Base-by-base conservation (phyloP, 2,113 vertebrate species). In the Mastomys natalensis region DNA sequence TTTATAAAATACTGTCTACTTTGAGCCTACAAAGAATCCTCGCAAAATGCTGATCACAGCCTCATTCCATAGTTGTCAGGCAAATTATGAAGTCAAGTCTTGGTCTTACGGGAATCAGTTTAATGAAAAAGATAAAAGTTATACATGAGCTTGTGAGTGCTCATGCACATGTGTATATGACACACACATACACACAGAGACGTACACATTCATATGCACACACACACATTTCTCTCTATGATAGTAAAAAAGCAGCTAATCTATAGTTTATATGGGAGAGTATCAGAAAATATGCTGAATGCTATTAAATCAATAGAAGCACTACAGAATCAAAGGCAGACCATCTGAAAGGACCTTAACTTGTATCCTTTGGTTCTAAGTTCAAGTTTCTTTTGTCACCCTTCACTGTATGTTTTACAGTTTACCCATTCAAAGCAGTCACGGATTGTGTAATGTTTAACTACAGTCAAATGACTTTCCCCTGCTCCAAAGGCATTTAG, bases 361-460 rank as follows among this genome's bases (percentile, higher is more conserved):
- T 37, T 37, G 7, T 5, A 13, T 3, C 40, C 21, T 4, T 45
- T 19, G 70, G 5, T 16, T 45, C 48, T 11, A 34, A 40, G 64
- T 26, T 51, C 93, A 92, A 37, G 68, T 84, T 51, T 72, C 66
- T 51, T 45, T n/a, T 87, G 70, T 73, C 53, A 37, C 1, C 5
- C 68, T 58, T 58, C 9, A 19, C 34, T 17, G 2, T 4, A 2
- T 2, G 34, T 51, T 85, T 70, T 74, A 77, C 5, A 3, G 31
- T 4, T 81, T 72, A 29, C n/a, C 34, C 70, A 34, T 78, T 89
- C 58, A 24, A 62, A 89, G 87, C 26, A 48, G 53, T 62, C 21
- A 21, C 53, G 31, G 21, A 4, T 11, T 82, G 29, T 72, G 12
- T 81, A 91, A 94, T 91, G 73, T 94, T 97, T 96, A 97, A 95